A percentile compares a stretch with the other conserved stretches of the same genome.
phyloP scores from a whole-genome alignment of 2,113 vertebrate genomes.

The Raja brachyura region DNA sequence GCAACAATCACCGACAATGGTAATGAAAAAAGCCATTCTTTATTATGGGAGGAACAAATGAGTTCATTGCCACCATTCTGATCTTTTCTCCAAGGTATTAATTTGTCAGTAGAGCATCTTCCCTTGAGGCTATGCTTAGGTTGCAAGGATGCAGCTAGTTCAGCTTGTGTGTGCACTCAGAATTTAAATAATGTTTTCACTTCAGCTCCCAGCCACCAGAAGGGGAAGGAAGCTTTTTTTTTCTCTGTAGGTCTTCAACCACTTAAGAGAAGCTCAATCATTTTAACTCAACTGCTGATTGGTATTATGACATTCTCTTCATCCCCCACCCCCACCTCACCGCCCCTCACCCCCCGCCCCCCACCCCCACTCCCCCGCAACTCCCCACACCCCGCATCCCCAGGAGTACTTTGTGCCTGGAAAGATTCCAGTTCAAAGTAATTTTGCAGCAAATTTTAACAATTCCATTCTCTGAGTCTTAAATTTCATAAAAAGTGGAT shows the following conservation, averaged over 20 bases:
- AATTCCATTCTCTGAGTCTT: slow-evolving; percentile 21
- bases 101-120: slow-evolving; percentile 74
- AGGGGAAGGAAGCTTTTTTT: slow-evolving; percentile 3
- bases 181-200: slow-evolving; percentile 39
- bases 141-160: slow-evolving; percentile 74
- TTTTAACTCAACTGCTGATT: slow-evolving; percentile 23
- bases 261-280: slow-evolving; percentile 29
- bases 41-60: slow-evolving; percentile 86
- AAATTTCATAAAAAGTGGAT: slow-evolving; percentile 37
- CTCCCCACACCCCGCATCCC: too few species aligned
- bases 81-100: slow-evolving; percentile 80
- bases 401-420: slow-evolving; percentile 2
- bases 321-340: too few species aligned
- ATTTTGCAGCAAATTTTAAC: neutral
- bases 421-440: slow-evolving; percentile 13
- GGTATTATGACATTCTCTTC: neutral
- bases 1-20: slow-evolving; percentile 82
- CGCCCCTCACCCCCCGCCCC: too few species aligned
- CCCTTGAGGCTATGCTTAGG: slow-evolving; percentile 70
- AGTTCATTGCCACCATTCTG: slow-evolving; percentile 83
- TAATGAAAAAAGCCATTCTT: slow-evolving; percentile 82
- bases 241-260: neutral
- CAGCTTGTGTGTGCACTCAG: slow-evolving; percentile 66
- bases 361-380: too few species aligned
- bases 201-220: slow-evolving; percentile 22